Evolutionary conservation across 2,888 invertebrate species (phyloP), one percentile per base, ranked within the genome.

Genomic region (Polydrusus tereticollis): DNA sequence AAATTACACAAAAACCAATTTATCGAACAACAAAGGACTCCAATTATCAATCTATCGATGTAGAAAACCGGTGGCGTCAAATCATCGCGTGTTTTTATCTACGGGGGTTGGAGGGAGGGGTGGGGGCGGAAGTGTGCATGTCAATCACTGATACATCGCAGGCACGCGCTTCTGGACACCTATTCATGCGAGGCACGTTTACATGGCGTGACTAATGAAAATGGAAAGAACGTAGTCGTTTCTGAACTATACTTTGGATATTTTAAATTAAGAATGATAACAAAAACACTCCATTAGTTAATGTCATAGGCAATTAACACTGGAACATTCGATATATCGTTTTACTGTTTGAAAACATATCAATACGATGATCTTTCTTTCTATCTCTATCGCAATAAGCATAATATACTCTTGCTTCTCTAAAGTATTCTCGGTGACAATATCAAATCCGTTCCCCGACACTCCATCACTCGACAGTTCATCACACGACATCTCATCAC

Each of bases 31-130:
- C 70, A 43, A 70, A 60, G 68, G 52, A 50, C 12, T 18, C 69
- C 69, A 69, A 73, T 73, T 73, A 73, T 66, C 66, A 69, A 69
- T 67, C 72, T 63, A 45, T 63, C 74, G 70, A 68, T 62, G 74
- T 70, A 67, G 67, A 68, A 74, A 74, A 70, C 50, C 70, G 74
- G 67, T 47, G 65, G 65, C 74, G 70, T 70, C 74, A 68, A 68
- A 70, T 74, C 70, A 74, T 74, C 70, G 74, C 67, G 65, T 74
- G 63, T 70, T 69, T 72, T 67, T 70, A 69, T 73, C 65, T 62
- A 47, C 12, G 43, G 57, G 33, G 62, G 21, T 57, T 55, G 41
- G 50, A 20, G 50, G 23, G 41, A 45, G 26, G 38, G 60, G 57
- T 16, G 55, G 38, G 33, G 45, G 52, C 45, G 12, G 63, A 21